Percentiles rank a stretch among this genome's conserved stretches.
These are phyloP conservation scores for Pristionchus japonicus DNA, from an alignment of 2,888 invertebrate species.

Conservation along the genomic window DNA sequence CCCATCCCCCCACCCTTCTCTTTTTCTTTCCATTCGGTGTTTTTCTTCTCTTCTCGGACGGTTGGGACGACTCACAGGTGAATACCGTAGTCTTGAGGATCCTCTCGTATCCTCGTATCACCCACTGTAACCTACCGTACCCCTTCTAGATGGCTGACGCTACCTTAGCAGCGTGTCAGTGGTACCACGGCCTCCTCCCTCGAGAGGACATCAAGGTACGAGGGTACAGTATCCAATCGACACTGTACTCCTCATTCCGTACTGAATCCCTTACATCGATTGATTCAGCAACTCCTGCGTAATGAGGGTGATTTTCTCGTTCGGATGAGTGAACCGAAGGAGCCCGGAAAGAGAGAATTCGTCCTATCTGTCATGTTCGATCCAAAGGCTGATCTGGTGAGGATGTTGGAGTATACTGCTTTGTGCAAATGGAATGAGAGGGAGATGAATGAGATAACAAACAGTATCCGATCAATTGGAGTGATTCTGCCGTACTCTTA, in stretches of 20 bases:
- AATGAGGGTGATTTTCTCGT: conserved; percentile 31
- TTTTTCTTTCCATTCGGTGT: neutral
- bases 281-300: neutral
- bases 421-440: neutral
- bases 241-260: too few relatives aligned
- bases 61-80: neutral
- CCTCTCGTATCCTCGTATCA: neutral
- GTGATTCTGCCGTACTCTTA: neutral
- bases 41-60: neutral
- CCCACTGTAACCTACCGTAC: neutral
- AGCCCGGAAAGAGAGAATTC: conserved; percentile 25
- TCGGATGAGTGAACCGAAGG: conserved; percentile 36
- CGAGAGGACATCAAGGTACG: conserved; percentile 37
- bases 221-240: too few relatives aligned
- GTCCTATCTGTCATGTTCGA: conserved; percentile 39
- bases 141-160: neutral
- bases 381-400: neutral
- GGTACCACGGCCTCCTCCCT: conserved; percentile 31
- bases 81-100: neutral
- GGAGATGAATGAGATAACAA: neutral
- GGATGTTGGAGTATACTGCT: neutral
- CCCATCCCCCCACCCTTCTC: neutral
- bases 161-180: neutral
- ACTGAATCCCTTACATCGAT: neutral
- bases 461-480: too few relatives aligned